phyloP scores from a whole-genome alignment of 2,797 vertebrate species.

The Molossus alvarezi region DNA sequence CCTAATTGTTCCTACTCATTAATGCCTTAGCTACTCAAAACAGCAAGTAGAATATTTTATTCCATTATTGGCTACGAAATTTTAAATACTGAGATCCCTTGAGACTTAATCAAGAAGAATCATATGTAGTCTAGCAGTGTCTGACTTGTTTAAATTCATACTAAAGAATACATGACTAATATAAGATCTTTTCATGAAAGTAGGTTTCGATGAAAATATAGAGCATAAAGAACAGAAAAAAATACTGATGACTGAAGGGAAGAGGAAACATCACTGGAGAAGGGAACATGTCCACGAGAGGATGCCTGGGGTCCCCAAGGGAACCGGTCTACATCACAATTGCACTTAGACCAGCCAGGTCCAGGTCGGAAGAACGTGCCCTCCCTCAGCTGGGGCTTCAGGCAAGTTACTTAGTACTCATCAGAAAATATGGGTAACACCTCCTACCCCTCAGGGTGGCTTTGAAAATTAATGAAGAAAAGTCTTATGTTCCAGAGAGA shows the following conservation, averaged over 20 bases:
- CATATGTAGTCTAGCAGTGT: not conserved
- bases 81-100: slow-evolving; percentile 77
- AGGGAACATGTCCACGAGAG: not conserved
- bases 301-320: fast-evolving
- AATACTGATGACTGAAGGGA: not conserved
- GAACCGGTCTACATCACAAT: not conserved
- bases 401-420: not conserved
- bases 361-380: not conserved
- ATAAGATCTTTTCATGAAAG: slow-evolving; percentile 46
- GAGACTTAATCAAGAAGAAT: slow-evolving; percentile 73
- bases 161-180: slow-evolving; percentile 59
- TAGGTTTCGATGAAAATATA: slow-evolving; percentile 50
- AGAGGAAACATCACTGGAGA: not conserved
- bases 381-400: not conserved
- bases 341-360: not conserved
- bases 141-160: slow-evolving; percentile 73
- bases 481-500: slow-evolving; percentile 9
- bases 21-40: slow-evolving; percentile 75
- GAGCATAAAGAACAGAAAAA: not conserved
- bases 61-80: slow-evolving; percentile 76
- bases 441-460: not conserved
- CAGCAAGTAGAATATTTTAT: slow-evolving; percentile 79
- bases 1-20: slow-evolving; percentile 72
- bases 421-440: slow-evolving; percentile 8
- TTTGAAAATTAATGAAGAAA: slow-evolving; percentile 67